phyloP scores from a whole-genome alignment of 2,113 vertebrate species.

The Macheiramphus alcinus region DNA sequence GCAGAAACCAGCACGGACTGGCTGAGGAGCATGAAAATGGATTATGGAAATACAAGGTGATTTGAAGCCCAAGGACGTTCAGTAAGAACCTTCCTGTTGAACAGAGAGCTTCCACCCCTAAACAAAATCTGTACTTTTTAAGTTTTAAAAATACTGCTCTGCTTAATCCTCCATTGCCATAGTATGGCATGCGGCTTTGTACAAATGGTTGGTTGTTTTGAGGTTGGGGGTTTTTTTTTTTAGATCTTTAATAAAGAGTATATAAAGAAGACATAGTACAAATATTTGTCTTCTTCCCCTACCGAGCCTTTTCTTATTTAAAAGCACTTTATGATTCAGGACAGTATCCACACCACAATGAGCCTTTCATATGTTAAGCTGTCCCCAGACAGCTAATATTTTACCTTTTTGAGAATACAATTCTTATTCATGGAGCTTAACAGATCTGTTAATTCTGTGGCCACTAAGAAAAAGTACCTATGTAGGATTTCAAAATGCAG shows the following conservation, averaged over 20 bases:
- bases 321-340: not conserved
- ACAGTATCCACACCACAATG: not conserved
- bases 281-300: not conserved
- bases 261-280: not conserved
- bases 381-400: not conserved
- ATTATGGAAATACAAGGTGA: not conserved
- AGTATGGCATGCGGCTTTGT: not conserved
- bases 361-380: not conserved
- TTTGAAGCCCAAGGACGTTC: not conserved
- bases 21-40: accelerated
- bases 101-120: not conserved
- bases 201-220: not conserved
- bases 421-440: not conserved
- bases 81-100: not conserved
- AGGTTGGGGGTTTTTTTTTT: not conserved
- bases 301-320: not conserved
- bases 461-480: not conserved
- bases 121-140: not conserved
- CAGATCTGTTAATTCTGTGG: not conserved
- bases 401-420: not conserved
- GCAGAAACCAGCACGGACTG: accelerated
- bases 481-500: not conserved
- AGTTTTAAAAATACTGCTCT: not conserved
- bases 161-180: not conserved
- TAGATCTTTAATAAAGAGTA: not conserved